Evolutionary conservation across 2,113 vertebrate species (phyloP).

Genomic region (Alectura lathami): DNA sequence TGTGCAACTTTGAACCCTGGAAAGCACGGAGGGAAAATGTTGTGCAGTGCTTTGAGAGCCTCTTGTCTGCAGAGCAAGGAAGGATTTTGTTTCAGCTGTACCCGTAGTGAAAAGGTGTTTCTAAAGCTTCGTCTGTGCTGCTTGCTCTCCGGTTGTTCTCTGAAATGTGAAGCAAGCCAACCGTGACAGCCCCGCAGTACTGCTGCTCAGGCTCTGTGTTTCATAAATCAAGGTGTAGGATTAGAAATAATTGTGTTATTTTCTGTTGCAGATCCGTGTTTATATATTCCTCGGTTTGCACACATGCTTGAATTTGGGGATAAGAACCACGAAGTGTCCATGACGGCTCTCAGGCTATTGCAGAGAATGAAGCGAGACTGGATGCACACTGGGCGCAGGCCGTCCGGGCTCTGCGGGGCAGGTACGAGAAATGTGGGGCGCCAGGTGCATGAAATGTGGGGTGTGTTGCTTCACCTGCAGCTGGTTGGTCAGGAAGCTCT

Average conservation of each 20-base stretch:
- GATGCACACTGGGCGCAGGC: slow-evolving; percentile 97
- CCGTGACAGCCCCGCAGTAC: background rate
- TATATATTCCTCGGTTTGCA: slow-evolving; percentile 97
- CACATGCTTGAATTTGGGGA: slow-evolving; percentile 96
- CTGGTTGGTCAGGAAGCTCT: background rate
- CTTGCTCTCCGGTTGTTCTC: background rate
- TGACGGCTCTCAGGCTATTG: slow-evolving; percentile 92
- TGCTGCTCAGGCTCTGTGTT: fast-evolving
- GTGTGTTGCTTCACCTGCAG: fast-evolving
- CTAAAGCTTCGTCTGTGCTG: background rate
- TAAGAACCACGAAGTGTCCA: slow-evolving; percentile 97
- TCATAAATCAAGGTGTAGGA: background rate
- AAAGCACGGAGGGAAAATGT: background rate
- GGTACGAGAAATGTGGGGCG: slow-evolving; percentile 64
- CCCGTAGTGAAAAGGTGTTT: background rate
- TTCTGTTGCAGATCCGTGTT: slow-evolving; percentile 86
- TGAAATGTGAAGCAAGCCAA: background rate
- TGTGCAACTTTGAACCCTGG: background rate
- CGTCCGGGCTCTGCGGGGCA: slow-evolving; percentile 94
- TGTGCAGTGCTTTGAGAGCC: background rate
- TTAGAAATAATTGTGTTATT: background rate
- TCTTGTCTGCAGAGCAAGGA: background rate
- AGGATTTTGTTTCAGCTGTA: background rate
- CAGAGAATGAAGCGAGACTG: slow-evolving; percentile 99
- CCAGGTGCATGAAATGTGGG: slow-evolving; percentile 73